These are phyloP conservation scores for Centropus bengalensis DNA, from an alignment of 2,113 vertebrate genomes.

Conservation along the genomic window DNA sequence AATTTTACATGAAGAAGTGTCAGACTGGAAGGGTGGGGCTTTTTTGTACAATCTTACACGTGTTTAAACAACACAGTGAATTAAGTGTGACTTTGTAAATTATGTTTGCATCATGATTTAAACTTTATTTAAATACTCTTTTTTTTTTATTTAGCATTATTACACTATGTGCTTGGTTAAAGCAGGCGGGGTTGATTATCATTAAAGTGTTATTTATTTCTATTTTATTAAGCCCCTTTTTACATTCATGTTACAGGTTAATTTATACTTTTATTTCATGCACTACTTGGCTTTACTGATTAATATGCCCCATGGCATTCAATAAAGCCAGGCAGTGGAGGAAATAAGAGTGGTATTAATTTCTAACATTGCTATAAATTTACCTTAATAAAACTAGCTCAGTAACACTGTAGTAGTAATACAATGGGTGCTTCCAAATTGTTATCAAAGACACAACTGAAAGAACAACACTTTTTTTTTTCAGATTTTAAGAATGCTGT, in stretches of 20 bases:
- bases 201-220: conserved; percentile 86
- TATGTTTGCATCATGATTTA: conserved; percentile 27
- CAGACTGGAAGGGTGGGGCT: neutral
- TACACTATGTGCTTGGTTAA: conserved; percentile 74
- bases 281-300: conserved; percentile 86
- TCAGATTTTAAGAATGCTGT: conserved; percentile 44
- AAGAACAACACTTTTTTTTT: conserved; percentile 50
- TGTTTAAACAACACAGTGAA: conserved; percentile 16
- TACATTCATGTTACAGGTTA: conserved; percentile 85
- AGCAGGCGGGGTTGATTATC: conserved; percentile 77
- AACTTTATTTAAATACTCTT: conserved; percentile 69
- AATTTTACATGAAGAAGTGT: neutral
- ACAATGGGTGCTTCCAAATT: conserved; percentile 79
- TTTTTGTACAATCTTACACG: neutral
- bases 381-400: conserved; percentile 84
- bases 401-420: conserved; percentile 75
- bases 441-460: conserved; percentile 77
- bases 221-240: conserved; percentile 82
- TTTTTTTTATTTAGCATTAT: conserved; percentile 65
- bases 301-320: conserved; percentile 87
- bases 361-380: conserved; percentile 88
- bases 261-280: conserved; percentile 89
- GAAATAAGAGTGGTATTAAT: conserved; percentile 87
- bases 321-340: conserved; percentile 83
- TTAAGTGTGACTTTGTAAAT: conserved; percentile 30